Conservation (phyloP, 2,113 vertebrate genomes). For the Amblyornis subalaris region DNA sequence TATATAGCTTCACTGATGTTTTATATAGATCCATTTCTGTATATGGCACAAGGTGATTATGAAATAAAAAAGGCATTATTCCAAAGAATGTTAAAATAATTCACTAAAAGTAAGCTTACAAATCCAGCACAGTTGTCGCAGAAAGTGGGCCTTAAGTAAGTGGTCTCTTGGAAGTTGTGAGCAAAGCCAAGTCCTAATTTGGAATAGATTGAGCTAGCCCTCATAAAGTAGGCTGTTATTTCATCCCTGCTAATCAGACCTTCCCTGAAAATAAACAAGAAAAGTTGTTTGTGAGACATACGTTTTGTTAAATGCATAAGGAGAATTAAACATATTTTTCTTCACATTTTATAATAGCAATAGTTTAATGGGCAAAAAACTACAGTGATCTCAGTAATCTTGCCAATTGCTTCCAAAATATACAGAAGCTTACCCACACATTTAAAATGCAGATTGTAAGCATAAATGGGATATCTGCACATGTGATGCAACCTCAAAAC, state of each 20-base stretch:
- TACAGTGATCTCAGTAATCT: neutral
- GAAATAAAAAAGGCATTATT: neutral
- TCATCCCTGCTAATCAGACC: constrained; percentile 91
- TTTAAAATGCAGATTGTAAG: neutral
- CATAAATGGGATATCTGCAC: neutral
- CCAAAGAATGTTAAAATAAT: neutral
- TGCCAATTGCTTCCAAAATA: neutral
- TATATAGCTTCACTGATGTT: neutral
- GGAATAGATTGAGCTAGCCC: constrained; percentile 93
- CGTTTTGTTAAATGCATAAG: neutral
- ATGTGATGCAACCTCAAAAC: neutral
- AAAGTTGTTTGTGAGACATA: neutral
- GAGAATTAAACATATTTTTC: neutral
- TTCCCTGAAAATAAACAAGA: constrained; percentile 74
- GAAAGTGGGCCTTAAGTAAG: constrained; percentile 94
- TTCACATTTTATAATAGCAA: neutral
- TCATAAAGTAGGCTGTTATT: constrained; percentile 95
- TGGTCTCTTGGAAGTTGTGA: constrained; percentile 95
- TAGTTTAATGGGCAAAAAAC: neutral
- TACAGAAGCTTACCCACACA: neutral
- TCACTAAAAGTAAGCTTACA: constrained; percentile 75
- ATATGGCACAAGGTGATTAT: neutral
- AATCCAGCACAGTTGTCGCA: constrained; percentile 98
- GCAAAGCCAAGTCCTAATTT: constrained; percentile 92
- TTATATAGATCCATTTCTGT: neutral